A percentile compares a stretch with the other conserved stretches of the same genome.
These are phyloP conservation scores for Podarcis lilfordi DNA, from an alignment of 2,797 vertebrate genomes.

Conservation along the genomic window DNA sequence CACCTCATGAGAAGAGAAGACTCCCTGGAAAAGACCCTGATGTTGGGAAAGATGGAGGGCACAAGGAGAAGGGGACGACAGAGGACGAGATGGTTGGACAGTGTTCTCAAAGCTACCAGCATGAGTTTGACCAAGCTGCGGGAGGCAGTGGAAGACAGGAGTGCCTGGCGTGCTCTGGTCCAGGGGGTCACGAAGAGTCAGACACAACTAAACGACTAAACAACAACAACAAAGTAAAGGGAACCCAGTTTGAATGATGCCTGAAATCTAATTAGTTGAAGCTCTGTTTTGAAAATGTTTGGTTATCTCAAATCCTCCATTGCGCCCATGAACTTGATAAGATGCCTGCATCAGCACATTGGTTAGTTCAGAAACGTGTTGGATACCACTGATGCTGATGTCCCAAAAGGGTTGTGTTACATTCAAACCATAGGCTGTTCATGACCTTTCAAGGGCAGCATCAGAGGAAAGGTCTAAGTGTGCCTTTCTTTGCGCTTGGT, in stretches of 20 bases:
- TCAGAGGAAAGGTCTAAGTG: slow-evolving; percentile 20
- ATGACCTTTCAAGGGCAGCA: slow-evolving; percentile 23
- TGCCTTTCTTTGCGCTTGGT: slow-evolving; percentile 11
- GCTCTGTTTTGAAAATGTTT: not conserved
- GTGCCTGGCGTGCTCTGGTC: too few relatives aligned
- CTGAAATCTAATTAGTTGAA: not conserved
- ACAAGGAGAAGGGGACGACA: too few relatives aligned
- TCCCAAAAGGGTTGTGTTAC: not conserved
- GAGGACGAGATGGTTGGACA: too few relatives aligned
- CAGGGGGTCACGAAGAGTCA: too few relatives aligned
- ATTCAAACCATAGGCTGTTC: not conserved
- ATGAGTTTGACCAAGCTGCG: too few relatives aligned
- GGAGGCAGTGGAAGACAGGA: too few relatives aligned
- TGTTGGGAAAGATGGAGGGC: too few relatives aligned
- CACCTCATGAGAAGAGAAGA: too few relatives aligned
- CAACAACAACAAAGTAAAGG: not conserved
- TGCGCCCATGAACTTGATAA: not conserved
- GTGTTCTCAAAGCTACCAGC: too few relatives aligned
- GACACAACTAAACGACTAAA: too few relatives aligned
- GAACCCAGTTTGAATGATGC: not conserved
- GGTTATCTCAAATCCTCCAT: too few relatives aligned
- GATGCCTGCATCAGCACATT: not conserved
- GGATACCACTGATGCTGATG: not conserved
- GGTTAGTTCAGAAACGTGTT: not conserved
- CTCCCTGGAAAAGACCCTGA: too few relatives aligned